Evolutionary conservation across 2,888 invertebrate species (phyloP).

Genomic region (Oligia fasciuncula): DNA sequence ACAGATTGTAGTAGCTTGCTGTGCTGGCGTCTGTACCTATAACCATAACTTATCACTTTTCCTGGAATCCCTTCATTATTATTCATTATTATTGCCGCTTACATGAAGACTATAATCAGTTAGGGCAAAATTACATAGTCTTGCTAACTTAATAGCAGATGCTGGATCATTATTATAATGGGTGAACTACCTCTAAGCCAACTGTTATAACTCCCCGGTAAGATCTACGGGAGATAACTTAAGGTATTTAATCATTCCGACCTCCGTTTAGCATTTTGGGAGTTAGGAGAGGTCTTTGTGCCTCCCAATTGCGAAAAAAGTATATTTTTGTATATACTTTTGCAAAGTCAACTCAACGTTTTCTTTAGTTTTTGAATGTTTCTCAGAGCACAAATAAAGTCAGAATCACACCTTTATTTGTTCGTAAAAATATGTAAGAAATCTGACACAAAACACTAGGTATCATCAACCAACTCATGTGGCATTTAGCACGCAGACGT

Average conservation of each 20-base stretch:
- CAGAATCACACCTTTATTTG: neutral
- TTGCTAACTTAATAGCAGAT: conserved; percentile 7
- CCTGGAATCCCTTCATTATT: conserved; percentile 5
- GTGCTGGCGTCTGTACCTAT: neutral
- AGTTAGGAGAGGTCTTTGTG: neutral
- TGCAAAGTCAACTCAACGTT: neutral
- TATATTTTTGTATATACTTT: neutral
- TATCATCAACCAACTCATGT: neutral
- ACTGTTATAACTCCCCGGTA: neutral
- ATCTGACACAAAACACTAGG: conserved; percentile 3
- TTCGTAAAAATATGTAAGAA: neutral
- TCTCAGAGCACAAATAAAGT: neutral
- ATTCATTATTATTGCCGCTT: neutral
- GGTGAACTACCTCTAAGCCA: neutral
- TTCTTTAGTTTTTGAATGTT: neutral
- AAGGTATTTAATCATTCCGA: neutral
- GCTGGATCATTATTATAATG: conserved; percentile 1
- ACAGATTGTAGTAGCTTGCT: no score
- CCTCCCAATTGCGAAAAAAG: neutral
- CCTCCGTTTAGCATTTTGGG: neutral
- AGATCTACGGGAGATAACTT: neutral
- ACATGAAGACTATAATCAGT: neutral
- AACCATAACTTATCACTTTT: neutral
- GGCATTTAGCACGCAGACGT: neutral
- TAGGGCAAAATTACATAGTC: conserved; percentile 1